Evolutionary conservation across 1,140 invertebrate species (phyloP).

Genomic region (Calycopis cecrops): DNA sequence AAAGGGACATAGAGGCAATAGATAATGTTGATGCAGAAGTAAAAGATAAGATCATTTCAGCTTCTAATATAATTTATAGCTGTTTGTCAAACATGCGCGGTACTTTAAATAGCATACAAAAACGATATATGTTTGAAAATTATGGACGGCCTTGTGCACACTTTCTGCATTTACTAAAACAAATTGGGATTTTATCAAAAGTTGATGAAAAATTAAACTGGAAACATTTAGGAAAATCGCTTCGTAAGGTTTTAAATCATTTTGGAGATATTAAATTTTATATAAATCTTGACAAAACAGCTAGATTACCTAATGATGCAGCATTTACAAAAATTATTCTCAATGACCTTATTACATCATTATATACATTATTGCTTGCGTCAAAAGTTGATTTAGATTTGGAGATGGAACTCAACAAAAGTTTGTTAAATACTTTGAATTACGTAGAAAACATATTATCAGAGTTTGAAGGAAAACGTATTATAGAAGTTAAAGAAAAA

Average conservation of each 20-base stretch:
- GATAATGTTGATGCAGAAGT: conserved; percentile 24
- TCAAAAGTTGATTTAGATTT: conserved; percentile 23
- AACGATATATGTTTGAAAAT: conserved; percentile 59
- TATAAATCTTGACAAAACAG: conserved; percentile 67
- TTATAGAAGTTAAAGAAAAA: conserved; percentile 60
- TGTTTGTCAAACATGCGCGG: conserved; percentile 65
- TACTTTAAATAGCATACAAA: conserved; percentile 58
- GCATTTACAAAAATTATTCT: conserved; percentile 58
- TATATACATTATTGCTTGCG: conserved; percentile 29
- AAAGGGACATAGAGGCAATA: conserved; percentile 43
- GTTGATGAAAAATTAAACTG: conserved; percentile 31
- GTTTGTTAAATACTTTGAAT: conserved; percentile 23
- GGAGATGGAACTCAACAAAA: conserved; percentile 14
- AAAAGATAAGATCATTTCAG: conserved; percentile 46
- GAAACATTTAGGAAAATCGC: conserved; percentile 43
- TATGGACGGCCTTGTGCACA: conserved; percentile 52
- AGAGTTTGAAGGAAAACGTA: conserved; percentile 36
- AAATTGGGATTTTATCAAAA: conserved; percentile 30
- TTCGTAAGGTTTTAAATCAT: conserved; percentile 58
- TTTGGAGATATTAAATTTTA: conserved; percentile 70
- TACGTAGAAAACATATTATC: conserved; percentile 32
- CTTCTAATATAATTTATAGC: conserved; percentile 53
- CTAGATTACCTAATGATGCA: conserved; percentile 56
- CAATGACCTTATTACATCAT: conserved; percentile 38
- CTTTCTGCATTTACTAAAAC: conserved; percentile 49